phyloP scores from a whole-genome alignment of 2,797 vertebrate genomes.

The Chaunax sp. region DNA sequence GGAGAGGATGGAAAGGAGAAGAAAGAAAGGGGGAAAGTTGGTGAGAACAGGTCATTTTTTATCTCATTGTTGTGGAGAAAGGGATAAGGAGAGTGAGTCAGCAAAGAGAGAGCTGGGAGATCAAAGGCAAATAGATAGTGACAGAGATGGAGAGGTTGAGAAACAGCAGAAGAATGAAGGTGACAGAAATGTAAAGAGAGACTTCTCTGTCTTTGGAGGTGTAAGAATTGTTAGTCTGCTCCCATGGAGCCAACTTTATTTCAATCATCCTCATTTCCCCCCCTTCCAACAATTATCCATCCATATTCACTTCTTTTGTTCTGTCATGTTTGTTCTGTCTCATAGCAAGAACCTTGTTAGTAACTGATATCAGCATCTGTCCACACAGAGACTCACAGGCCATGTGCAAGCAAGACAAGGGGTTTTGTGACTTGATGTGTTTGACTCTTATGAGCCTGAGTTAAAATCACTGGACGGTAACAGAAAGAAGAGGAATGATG shows the following conservation, averaged over 20 bases:
- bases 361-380: conserved; percentile 57
- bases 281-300: conserved; percentile 42
- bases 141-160: conserved; percentile 66
- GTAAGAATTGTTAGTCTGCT: conserved; percentile 69
- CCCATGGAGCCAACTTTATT: conserved; percentile 60
- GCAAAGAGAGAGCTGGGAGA: conserved; percentile 54
- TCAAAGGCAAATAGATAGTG: conserved; percentile 67
- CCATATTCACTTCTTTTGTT: conserved; percentile 48
- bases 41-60: conserved; percentile 68
- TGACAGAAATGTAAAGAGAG: conserved; percentile 52
- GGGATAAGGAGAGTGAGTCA: conserved; percentile 65
- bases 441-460: conserved; percentile 1
- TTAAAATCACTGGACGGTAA: conserved; percentile 13
- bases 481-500: no score
- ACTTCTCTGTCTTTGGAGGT: conserved; percentile 54
- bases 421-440: conserved; percentile 29
- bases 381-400: conserved; percentile 32
- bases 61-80: conserved; percentile 69
- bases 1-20: conserved; percentile 50
- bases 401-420: conserved; percentile 15
- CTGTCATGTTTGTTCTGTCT: conserved; percentile 22
- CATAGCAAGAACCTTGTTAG: conserved; percentile 34
- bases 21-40: conserved; percentile 38
- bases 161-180: conserved; percentile 43
- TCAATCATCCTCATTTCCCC: conserved; percentile 60